Percentiles rank a stretch among this genome's conserved stretches.
Conservation (phyloP, 1,140 invertebrate genomes). For the Atta cephalotes region DNA sequence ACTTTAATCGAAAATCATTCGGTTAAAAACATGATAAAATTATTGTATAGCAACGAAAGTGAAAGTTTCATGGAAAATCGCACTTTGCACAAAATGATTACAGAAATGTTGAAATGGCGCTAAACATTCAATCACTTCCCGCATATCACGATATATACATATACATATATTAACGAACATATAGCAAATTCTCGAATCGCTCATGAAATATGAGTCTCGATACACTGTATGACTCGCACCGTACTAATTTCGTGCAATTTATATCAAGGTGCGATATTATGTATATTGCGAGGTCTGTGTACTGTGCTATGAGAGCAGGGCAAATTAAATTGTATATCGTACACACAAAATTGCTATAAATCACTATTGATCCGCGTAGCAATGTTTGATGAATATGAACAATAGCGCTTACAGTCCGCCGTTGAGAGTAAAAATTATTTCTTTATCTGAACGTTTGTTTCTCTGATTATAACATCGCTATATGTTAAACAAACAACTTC, state of each 20-base stretch:
- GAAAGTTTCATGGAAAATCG: slow-evolving; percentile 46
- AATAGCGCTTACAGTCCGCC: slow-evolving; percentile 36
- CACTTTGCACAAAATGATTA: slow-evolving; percentile 47
- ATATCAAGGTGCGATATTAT: slow-evolving; percentile 45
- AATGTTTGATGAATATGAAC: slow-evolving; percentile 32
- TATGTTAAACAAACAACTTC: background rate
- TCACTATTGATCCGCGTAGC: slow-evolving; percentile 22
- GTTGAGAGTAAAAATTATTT: slow-evolving; percentile 39
- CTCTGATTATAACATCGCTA: background rate
- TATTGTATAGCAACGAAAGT: slow-evolving; percentile 21
- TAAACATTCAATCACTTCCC: slow-evolving; percentile 32
- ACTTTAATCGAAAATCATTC: slow-evolving; percentile 12
- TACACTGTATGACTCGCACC: slow-evolving; percentile 20
- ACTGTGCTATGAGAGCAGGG: background rate
- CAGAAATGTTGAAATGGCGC: slow-evolving; percentile 48
- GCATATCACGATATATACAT: background rate
- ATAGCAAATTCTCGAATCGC: slow-evolving; percentile 39
- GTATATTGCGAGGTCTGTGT: background rate
- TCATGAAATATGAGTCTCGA: slow-evolving; percentile 52
- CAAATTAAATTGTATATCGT: slow-evolving; percentile 47
- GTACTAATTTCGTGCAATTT: slow-evolving; percentile 48
- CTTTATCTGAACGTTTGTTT: slow-evolving; percentile 30
- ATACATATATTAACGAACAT: slow-evolving; percentile 5
- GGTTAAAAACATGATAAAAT: background rate
- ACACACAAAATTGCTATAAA: slow-evolving; percentile 27